Conservation (phyloP, 2,888 invertebrate genomes). For the Pandemis heparana region DNA sequence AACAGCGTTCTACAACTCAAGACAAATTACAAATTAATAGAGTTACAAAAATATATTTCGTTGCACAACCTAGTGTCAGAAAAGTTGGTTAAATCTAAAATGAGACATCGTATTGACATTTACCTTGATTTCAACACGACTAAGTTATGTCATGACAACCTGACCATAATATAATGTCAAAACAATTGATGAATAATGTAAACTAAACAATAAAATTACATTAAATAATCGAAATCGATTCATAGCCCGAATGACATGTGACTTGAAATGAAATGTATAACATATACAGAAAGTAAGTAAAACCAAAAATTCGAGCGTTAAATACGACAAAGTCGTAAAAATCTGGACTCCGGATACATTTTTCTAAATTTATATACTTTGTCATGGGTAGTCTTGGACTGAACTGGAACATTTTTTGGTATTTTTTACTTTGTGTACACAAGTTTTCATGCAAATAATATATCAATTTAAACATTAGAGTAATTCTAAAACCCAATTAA, state of each 20-base stretch:
- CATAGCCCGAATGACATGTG: constrained; percentile 50
- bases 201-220: constrained; percentile 43
- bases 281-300: constrained; percentile 27
- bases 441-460: constrained; percentile 21
- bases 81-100: constrained; percentile 51
- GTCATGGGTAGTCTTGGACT: neutral
- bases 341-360: no score
- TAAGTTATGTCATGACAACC: constrained; percentile 21
- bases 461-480: constrained; percentile 30
- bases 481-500: constrained; percentile 34
- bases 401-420: neutral
- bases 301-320: neutral
- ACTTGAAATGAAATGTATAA: constrained; percentile 31
- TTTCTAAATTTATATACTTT: neutral
- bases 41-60: constrained; percentile 54
- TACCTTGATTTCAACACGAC: constrained; percentile 22
- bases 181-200: constrained; percentile 12
- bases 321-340: neutral
- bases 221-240: constrained; percentile 47
- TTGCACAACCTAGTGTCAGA: constrained; percentile 69
- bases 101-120: constrained; percentile 34
- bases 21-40: constrained; percentile 48
- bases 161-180: constrained; percentile 20
- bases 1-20: constrained; percentile 48
- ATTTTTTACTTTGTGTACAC: constrained; percentile 30